Percentiles rank a stretch among this genome's conserved stretches.
phyloP scores from a whole-genome alignment of 2,113 vertebrate species.

The Embiotoca jacksoni region DNA sequence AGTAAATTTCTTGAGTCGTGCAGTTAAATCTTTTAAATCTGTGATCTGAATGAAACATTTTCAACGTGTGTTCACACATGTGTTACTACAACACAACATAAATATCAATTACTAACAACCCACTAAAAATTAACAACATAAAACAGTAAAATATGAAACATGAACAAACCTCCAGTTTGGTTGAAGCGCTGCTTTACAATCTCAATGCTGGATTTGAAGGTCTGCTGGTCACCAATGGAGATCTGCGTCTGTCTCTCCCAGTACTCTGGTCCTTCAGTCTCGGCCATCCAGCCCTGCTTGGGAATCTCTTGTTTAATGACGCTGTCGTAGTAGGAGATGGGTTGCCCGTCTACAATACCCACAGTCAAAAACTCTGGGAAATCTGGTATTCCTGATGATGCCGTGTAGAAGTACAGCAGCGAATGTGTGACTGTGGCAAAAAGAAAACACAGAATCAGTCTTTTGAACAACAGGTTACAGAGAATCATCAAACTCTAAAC shows the following conservation, averaged over 20 bases:
- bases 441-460: not conserved
- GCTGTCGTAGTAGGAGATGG: not conserved
- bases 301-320: not conserved
- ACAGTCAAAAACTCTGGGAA: conserved; percentile 15
- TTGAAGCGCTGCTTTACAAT: conserved; percentile 6
- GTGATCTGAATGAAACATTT: no score
- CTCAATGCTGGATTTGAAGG: not conserved
- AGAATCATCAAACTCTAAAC: no score
- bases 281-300: conserved; percentile 12
- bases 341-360: not conserved
- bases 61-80: no score
- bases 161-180: conserved; percentile 4
- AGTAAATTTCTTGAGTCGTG: no score
- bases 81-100: no score
- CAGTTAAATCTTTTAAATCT: no score
- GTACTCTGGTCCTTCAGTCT: not conserved
- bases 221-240: not conserved
- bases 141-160: no score
- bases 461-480: no score
- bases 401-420: not conserved
- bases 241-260: not conserved
- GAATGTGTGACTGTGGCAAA: not conserved
- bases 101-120: no score
- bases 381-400: not conserved
- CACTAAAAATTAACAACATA: no score